These are phyloP conservation scores for Lumbricus terrestris DNA, from an alignment of 2,888 invertebrate species.

Conservation along the genomic window DNA sequence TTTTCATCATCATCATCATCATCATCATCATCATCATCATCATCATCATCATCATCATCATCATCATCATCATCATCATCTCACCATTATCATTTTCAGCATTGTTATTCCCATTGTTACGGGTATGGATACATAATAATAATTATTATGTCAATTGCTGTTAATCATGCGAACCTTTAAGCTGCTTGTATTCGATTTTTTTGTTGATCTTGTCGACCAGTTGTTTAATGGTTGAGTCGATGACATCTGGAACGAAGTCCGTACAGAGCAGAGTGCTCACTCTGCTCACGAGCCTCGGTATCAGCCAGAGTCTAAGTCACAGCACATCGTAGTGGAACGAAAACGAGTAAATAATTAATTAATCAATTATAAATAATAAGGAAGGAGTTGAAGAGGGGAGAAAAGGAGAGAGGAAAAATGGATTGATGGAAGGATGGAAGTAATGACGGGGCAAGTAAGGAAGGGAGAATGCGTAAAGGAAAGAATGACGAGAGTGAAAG, in stretches of 20 bases:
- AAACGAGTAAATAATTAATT: not conserved
- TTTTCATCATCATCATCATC: not conserved
- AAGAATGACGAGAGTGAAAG: no score
- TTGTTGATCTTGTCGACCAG: slow-evolving; percentile 28
- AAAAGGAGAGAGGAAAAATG: no score
- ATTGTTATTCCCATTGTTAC: not conserved
- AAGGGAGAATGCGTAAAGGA: no score
- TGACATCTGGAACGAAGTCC: slow-evolving; percentile 29
- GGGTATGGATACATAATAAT: no score
- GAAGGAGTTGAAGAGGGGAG: no score
- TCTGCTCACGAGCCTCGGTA: slow-evolving; percentile 18
- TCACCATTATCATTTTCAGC: not conserved
- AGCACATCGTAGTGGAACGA: not conserved
- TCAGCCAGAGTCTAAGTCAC: slow-evolving; percentile 26
- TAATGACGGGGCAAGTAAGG: no score
- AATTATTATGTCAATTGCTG: not conserved
- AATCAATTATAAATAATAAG: not conserved
- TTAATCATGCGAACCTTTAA: slow-evolving; percentile 24
- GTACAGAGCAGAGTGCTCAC: slow-evolving; percentile 18
- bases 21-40: no score
- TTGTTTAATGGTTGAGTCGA: slow-evolving; percentile 23
- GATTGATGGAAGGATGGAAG: no score
- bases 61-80: no score
- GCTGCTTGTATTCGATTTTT: slow-evolving; percentile 27
- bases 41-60: no score